Conservation (phyloP, 2,113 vertebrate genomes). For the Seriola aureovittata region DNA sequence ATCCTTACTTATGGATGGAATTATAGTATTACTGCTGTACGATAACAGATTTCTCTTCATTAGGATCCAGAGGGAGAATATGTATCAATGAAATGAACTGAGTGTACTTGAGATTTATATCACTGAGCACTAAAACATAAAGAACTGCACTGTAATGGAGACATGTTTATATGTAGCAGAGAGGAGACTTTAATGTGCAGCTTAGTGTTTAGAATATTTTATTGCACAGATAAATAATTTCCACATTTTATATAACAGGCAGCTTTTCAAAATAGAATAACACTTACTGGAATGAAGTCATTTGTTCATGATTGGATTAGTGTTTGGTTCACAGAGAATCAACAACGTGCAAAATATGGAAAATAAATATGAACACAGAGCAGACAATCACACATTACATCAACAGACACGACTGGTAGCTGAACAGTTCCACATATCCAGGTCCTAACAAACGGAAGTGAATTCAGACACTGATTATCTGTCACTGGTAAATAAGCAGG, state of each 20-base stretch:
- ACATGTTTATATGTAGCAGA: background rate
- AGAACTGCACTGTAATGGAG: background rate
- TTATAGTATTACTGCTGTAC: too few relatives aligned
- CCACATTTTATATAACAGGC: slow-evolving; percentile 54
- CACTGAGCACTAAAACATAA: too few relatives aligned
- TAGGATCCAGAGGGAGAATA: too few relatives aligned
- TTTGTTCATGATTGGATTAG: slow-evolving; percentile 67
- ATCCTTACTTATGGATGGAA: too few relatives aligned
- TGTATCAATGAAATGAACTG: too few relatives aligned
- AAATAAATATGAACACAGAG: slow-evolving; percentile 68
- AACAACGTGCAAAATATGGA: slow-evolving; percentile 43
- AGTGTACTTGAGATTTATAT: too few relatives aligned
- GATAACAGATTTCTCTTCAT: too few relatives aligned
- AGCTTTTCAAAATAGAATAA: slow-evolving; percentile 56
- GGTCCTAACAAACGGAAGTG: slow-evolving; percentile 23
- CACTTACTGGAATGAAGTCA: slow-evolving; percentile 65
- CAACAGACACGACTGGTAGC: slow-evolving; percentile 19
- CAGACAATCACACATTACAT: slow-evolving; percentile 24
- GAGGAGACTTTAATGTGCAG: background rate
- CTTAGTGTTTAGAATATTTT: slow-evolving; percentile 51
- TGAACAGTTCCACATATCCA: slow-evolving; percentile 21
- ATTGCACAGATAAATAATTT: slow-evolving; percentile 77
- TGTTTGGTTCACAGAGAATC: slow-evolving; percentile 60
- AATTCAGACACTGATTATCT: background rate
- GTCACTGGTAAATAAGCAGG: background rate